phyloP scores from a whole-genome alignment of 2,797 vertebrate species.

The Pogoniulus pusillus region DNA sequence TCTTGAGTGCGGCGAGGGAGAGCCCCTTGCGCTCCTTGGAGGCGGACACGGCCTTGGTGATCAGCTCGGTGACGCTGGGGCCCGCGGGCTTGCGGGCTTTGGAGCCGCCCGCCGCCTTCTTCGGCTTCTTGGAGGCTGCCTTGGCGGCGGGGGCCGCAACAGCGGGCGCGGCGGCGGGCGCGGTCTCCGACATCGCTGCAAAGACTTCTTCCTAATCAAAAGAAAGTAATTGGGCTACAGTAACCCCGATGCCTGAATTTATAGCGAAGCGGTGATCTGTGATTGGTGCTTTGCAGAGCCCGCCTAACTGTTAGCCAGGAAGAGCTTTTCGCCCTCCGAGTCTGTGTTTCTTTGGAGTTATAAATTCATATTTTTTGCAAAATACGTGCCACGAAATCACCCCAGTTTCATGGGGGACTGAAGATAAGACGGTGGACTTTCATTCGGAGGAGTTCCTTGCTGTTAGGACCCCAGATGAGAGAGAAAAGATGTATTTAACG shows the following conservation, averaged over 20 bases:
- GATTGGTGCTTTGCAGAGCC: slow-evolving; percentile 71
- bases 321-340: slow-evolving; percentile 65
- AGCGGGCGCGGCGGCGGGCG: slow-evolving; percentile 55
- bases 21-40: slow-evolving; percentile 79
- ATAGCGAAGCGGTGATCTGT: slow-evolving; percentile 69
- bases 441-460: neutral
- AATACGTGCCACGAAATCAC: neutral
- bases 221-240: slow-evolving; percentile 71
- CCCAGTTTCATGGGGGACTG: neutral
- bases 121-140: slow-evolving; percentile 58
- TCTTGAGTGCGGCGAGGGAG: slow-evolving; percentile 81
- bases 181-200: slow-evolving; percentile 63
- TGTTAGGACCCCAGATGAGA: neutral
- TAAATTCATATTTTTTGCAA: slow-evolving; percentile 52
- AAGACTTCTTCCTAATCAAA: slow-evolving; percentile 68
- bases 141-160: slow-evolving; percentile 47
- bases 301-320: slow-evolving; percentile 71
- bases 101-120: slow-evolving; percentile 24
- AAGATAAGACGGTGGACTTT: slow-evolving; percentile 19
- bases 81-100: slow-evolving; percentile 56
- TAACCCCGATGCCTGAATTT: slow-evolving; percentile 70
- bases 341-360: slow-evolving; percentile 70
- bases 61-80: slow-evolving; percentile 49
- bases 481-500: slow-evolving; percentile 50
- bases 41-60: slow-evolving; percentile 71